Evolutionary conservation across 2,888 invertebrate species (phyloP).

Genomic region (Pollenia amentaria): DNA sequence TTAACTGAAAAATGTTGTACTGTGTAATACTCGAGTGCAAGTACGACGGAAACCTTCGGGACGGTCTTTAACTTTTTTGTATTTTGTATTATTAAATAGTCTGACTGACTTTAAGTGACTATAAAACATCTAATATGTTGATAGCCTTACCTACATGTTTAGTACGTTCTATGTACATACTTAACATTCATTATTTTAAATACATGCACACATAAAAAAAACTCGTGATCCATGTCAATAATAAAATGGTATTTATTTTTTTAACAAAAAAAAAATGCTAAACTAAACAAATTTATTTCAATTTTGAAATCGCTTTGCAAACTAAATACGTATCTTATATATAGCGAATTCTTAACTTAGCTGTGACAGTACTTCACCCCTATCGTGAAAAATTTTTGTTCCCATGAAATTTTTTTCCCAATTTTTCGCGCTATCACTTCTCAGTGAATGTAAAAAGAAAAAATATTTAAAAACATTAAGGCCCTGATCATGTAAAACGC

Average conservation of each 20-base stretch:
- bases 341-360: too few relatives aligned
- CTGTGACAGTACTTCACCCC: too few relatives aligned
- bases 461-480: too few relatives aligned
- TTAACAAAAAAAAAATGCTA: conserved; percentile 5
- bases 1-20: too few relatives aligned
- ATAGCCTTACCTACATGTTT: conserved; percentile 48
- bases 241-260: conserved; percentile 20
- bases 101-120: conserved; percentile 33
- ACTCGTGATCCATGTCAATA: conserved; percentile 55
- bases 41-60: conserved; percentile 63
- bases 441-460: too few relatives aligned
- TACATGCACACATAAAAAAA: neutral
- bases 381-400: too few relatives aligned
- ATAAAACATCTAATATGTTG: conserved; percentile 56
- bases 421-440: too few relatives aligned
- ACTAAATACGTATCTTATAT: too few relatives aligned
- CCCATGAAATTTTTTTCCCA: too few relatives aligned
- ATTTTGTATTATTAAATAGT: conserved; percentile 5
- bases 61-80: conserved; percentile 66
- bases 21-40: conserved; percentile 33
- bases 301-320: too few relatives aligned
- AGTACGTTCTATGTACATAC: conserved; percentile 1
- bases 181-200: conserved; percentile 25
- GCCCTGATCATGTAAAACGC: too few relatives aligned
- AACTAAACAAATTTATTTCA: too few relatives aligned